These are phyloP conservation scores for Tortrix viridana DNA, from an alignment of 2,888 invertebrate genomes.

Conservation along the genomic window DNA sequence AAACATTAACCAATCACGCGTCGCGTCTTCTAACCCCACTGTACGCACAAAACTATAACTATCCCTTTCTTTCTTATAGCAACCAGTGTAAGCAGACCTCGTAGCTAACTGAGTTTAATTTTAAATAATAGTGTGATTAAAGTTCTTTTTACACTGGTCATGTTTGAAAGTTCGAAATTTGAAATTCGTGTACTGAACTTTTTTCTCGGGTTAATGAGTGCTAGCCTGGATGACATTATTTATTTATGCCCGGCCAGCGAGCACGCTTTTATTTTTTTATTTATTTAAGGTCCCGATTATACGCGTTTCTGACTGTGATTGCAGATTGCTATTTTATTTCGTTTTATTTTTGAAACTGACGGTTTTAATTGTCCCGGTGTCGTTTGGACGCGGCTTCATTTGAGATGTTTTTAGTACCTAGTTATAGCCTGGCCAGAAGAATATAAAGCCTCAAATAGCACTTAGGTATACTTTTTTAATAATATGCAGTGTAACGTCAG, in stretches of 20 bases:
- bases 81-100: conserved; percentile 27
- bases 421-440: too few relatives aligned
- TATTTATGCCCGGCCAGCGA: conserved; percentile 68
- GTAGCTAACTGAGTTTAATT: background rate
- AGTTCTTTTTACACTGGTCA: conserved; percentile 40
- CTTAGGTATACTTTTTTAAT: too few relatives aligned
- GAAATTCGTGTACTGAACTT: conserved; percentile 41
- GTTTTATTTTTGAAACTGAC: conserved; percentile 34
- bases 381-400: conserved; percentile 35
- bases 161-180: conserved; percentile 37
- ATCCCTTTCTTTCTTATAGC: conserved; percentile 54
- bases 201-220: conserved; percentile 52
- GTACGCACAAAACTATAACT: conserved; percentile 45
- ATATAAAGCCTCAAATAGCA: too few relatives aligned
- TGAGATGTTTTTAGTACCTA: conserved; percentile 17
- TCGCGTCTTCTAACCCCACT: conserved; percentile 47
- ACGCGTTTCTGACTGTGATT: conserved; percentile 49
- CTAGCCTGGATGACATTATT: conserved; percentile 72
- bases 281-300: conserved; percentile 48
- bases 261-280: conserved; percentile 50
- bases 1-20: conserved; percentile 67
- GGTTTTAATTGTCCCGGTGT: conserved; percentile 34
- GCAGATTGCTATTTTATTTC: conserved; percentile 41
- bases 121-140: background rate
- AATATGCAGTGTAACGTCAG: too few relatives aligned